phyloP scores from a whole-genome alignment of 2,797 vertebrate genomes.

The Ctenopoma kingsleyae region DNA sequence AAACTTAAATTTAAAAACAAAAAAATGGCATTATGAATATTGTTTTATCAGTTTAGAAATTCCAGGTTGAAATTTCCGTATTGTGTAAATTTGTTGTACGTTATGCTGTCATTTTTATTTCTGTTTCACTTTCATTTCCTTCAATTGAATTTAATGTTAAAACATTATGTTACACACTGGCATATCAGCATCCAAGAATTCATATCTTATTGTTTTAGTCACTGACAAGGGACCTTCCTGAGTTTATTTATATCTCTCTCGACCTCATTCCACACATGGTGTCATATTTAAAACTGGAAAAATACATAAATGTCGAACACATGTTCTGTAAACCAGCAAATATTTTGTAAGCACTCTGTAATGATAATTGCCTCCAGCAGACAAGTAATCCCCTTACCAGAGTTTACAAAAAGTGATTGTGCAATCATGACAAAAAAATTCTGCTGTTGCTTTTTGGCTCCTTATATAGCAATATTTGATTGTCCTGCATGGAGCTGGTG shows the following conservation, averaged over 20 bases:
- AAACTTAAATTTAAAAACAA: too few species aligned
- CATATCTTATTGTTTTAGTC: slow-evolving; percentile 39
- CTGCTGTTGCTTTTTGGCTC: slow-evolving; percentile 64
- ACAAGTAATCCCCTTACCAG: slow-evolving; percentile 67
- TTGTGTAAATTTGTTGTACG: background rate
- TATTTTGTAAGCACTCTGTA: slow-evolving; percentile 75
- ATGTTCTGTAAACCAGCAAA: slow-evolving; percentile 69
- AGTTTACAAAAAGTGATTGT: slow-evolving; percentile 76
- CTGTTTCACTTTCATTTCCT: slow-evolving; percentile 55
- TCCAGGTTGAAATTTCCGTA: slow-evolving; percentile 4
- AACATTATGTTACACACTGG: slow-evolving; percentile 38
- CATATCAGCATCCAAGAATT: slow-evolving; percentile 27
- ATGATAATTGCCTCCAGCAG: slow-evolving; percentile 76
- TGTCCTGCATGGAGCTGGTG: slow-evolving; percentile 32
- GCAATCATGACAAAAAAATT: slow-evolving; percentile 71
- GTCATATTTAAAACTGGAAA: slow-evolving; percentile 59
- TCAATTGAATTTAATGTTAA: slow-evolving; percentile 22
- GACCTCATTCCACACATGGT: slow-evolving; percentile 55
- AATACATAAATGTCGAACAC: slow-evolving; percentile 76
- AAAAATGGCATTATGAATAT: too few species aligned
- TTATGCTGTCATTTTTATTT: slow-evolving; percentile 56
- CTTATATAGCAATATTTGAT: slow-evolving; percentile 75
- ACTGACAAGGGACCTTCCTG: slow-evolving; percentile 41
- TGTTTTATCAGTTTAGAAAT: too few species aligned
- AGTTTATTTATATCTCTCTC: slow-evolving; percentile 72